phyloP scores from a whole-genome alignment of 2,797 vertebrate species.

The Peromyscus eremicus region DNA sequence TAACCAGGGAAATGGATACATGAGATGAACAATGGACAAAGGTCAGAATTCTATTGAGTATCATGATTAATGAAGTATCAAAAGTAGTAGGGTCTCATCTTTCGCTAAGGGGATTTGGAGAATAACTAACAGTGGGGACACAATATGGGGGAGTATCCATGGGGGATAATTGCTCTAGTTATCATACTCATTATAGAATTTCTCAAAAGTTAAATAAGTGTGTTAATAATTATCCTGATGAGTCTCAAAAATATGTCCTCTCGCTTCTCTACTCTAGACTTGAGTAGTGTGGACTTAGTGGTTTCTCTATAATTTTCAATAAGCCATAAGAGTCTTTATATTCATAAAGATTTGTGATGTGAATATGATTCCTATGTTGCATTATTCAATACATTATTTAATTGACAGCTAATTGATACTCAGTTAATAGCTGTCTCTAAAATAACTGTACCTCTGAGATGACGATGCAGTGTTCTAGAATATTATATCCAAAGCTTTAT shows the following conservation, averaged over 20 bases:
- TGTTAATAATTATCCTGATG: background rate
- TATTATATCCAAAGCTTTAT: background rate
- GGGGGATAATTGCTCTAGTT: background rate
- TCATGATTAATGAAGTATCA: background rate
- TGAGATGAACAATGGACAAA: background rate
- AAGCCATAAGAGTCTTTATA: background rate
- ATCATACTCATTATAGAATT: background rate
- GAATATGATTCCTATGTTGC: background rate
- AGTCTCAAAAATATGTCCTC: background rate
- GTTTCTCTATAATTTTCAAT: background rate
- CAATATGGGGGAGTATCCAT: no score
- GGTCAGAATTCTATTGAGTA: background rate
- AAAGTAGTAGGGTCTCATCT: background rate
- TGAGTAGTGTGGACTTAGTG: background rate
- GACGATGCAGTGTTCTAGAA: background rate
- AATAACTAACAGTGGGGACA: background rate
- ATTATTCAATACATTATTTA: slow-evolving; percentile 14
- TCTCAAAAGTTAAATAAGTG: background rate
- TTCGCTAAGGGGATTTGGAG: background rate
- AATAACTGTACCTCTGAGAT: background rate
- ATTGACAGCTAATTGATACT: slow-evolving; percentile 21
- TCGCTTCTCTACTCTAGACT: rapidly evolving
- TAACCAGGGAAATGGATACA: background rate
- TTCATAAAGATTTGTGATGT: background rate
- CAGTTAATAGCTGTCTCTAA: background rate